A percentile compares a stretch with the other conserved stretches of the same genome.
Conservation (phyloP, 64 coral and sea anemone species). For the Montipora cactus region DNA sequence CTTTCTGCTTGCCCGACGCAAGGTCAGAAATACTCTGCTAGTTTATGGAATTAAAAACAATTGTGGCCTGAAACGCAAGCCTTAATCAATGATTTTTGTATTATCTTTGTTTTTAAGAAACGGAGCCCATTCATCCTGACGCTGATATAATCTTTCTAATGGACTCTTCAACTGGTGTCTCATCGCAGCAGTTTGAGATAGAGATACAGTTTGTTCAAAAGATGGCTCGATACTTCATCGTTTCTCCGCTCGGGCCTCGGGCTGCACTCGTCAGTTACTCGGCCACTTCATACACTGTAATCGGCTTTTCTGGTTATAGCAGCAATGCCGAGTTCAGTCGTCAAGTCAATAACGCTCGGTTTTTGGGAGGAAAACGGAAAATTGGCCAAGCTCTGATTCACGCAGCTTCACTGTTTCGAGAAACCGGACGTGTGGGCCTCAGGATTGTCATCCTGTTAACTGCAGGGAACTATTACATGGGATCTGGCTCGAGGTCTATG, state of each 20-base stretch:
- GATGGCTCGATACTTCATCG: slow-evolving; percentile 21
- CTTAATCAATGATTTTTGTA: background rate
- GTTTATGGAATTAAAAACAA: too few relatives aligned
- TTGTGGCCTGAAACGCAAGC: too few relatives aligned
- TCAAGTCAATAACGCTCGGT: background rate
- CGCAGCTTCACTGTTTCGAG: background rate
- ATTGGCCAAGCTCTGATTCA: slow-evolving; percentile 33
- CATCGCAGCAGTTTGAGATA: slow-evolving; percentile 27
- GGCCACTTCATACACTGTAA: background rate
- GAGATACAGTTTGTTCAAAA: slow-evolving; percentile 8
- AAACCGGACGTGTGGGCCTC: slow-evolving; percentile 26
- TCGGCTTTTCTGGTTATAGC: slow-evolving; percentile 34
- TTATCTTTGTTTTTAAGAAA: background rate
- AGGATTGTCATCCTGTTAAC: slow-evolving; percentile 38
- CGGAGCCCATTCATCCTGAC: slow-evolving; percentile 37
- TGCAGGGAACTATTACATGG: slow-evolving; percentile 26
- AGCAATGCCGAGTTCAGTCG: slow-evolving; percentile 5
- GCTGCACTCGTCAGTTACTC: slow-evolving; percentile 13
- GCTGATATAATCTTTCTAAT: slow-evolving; percentile 69
- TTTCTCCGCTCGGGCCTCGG: slow-evolving; percentile 27
- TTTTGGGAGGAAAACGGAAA: background rate
- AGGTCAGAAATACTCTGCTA: too few relatives aligned
- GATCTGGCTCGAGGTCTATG: background rate
- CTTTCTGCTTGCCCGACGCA: too few relatives aligned
- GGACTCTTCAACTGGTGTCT: slow-evolving; percentile 42